Base-by-base conservation (phyloP, 1,140 invertebrate species). In the Pseudomyrmex dendroicus region DNA sequence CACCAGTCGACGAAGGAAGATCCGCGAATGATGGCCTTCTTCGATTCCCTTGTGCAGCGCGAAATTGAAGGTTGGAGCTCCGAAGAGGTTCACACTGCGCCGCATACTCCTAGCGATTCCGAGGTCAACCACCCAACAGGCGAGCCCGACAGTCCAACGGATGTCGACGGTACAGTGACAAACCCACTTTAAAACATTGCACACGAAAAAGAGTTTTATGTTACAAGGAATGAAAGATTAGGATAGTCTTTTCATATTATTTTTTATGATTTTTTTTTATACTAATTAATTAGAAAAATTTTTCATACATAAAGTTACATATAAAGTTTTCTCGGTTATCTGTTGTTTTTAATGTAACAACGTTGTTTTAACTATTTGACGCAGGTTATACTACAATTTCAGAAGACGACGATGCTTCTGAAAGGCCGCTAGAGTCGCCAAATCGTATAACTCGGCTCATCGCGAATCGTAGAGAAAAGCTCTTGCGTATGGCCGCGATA, bases 11-110 rank as follows among this genome's bases (percentile, higher is more conserved):
- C 96, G 0, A 95, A 96, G 57, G 98, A 99, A 94, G 98, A 99
- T 94, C 97, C 97, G 1, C 95, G 98, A 63, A 99, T 99, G 98
- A 97, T 99, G 96, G 98, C 98, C 22, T 99, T 99, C 93, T 99
- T 99, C 91, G 98, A 99, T 94, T 98, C 98, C 3, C 93, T 99
- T 1, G 97, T 99, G 9, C 98, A 99, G 92, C 95, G 97, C 20
- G 98, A 99, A 92, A 96, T 98, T 59, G 97, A 98, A 93, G 97
- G 96, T 15, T 96, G 97, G 95, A 94, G 92, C 54, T 94, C 93
- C 0, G 93, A 94, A 54, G 92, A 93, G 20, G 76, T 90, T 20
- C 87, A 91, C 7, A 85, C 89, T 2, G 80, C 82, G 17, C 88
- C 91, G n/a, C 89, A 90, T 57, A 91, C 89, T 7, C 89, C 91